These are phyloP conservation scores for Zaprionus gabonicus DNA, from an alignment of 1,140 invertebrate species.

Conservation along the genomic window DNA sequence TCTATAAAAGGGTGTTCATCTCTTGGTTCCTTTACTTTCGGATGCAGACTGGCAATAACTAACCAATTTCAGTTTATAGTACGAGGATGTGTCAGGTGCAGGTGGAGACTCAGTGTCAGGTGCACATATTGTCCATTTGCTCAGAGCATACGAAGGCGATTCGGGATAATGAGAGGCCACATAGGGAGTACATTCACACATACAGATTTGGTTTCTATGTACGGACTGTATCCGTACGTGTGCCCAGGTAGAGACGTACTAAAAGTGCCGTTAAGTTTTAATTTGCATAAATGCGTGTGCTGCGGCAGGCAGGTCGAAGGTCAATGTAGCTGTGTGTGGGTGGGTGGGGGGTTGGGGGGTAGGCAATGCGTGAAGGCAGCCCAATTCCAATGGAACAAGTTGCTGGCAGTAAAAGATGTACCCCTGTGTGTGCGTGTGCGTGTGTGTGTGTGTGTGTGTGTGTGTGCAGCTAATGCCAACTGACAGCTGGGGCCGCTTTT, in stretches of 20 bases:
- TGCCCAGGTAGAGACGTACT: not conserved
- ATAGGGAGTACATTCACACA: not conserved
- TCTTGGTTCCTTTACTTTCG: too few species aligned
- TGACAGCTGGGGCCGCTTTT: conserved; percentile 4
- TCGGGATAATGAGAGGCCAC: not conserved
- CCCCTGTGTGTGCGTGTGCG: not conserved
- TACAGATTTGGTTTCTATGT: not conserved
- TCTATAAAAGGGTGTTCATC: too few species aligned
- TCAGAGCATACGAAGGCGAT: not conserved
- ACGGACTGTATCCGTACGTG: not conserved
- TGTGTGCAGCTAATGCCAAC: conserved; percentile 3
- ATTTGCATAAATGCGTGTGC: conserved; percentile 3
- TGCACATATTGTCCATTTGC: not conserved
- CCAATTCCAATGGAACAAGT: not conserved
- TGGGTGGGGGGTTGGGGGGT: not conserved
- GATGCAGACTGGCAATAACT: too few species aligned
- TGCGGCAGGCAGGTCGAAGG: conserved; percentile 1
- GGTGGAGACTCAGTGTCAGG: not conserved
- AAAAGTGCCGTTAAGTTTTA: conserved; percentile 1
- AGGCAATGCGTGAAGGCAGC: not conserved
- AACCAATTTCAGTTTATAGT: too few species aligned
- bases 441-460: not conserved
- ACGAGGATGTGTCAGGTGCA: not conserved
- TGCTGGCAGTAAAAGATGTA: not conserved
- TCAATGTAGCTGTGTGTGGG: not conserved